Evolutionary conservation across 1,140 invertebrate genomes (phyloP).

Genomic region (Apolygus lucorum): DNA sequence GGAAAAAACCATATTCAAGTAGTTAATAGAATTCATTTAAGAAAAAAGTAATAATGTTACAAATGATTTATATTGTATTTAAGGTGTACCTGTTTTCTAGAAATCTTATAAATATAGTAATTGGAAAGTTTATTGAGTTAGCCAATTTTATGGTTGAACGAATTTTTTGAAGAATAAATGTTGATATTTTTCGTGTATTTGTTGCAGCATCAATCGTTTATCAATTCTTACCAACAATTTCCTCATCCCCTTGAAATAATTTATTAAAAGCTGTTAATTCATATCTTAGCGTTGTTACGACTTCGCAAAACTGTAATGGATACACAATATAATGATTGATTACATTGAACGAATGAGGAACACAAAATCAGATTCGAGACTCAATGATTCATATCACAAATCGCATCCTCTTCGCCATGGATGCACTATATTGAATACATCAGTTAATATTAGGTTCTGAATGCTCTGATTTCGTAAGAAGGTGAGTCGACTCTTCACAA

Average conservation of each 20-base stretch:
- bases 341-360: too few species aligned
- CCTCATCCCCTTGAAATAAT: not conserved
- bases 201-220: conserved; percentile 12
- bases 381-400: too few species aligned
- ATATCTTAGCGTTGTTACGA: not conserved
- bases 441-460: too few species aligned
- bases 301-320: too few species aligned
- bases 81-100: conserved; percentile 14
- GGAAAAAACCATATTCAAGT: too few species aligned
- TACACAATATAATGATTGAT: too few species aligned
- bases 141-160: conserved; percentile 10
- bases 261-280: not conserved
- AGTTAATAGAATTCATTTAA: too few species aligned
- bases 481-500: too few species aligned
- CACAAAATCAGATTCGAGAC: too few species aligned
- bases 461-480: too few species aligned
- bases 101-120: not conserved
- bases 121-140: not conserved
- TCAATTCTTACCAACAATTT: not conserved
- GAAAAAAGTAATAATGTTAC: not conserved
- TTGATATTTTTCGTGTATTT: conserved; percentile 15
- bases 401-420: too few species aligned
- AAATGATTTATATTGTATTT: conserved; percentile 7
- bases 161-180: conserved; percentile 6
- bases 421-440: too few species aligned